Conservation (phyloP, 2,797 vertebrate species). For the Crocodylus rhombifer region DNA sequence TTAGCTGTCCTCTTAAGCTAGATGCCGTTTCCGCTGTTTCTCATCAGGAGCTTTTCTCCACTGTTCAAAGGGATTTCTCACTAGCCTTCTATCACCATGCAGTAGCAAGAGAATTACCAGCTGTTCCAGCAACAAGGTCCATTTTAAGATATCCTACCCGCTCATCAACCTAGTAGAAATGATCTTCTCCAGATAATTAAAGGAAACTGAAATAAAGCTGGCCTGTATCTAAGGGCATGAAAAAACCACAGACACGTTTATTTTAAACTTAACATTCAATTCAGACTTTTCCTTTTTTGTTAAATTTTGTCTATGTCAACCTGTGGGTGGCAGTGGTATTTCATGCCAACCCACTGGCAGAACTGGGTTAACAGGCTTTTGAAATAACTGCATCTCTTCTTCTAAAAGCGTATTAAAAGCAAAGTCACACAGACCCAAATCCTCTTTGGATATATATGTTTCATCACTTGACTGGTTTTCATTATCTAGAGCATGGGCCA, state of each 20-base stretch:
- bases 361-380: neutral
- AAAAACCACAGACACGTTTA: rapidly evolving
- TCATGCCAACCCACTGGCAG: neutral
- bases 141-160: rapidly evolving
- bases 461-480: slow-evolving; percentile 66
- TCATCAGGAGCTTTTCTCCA: too few species aligned
- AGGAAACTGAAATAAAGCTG: rapidly evolving
- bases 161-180: neutral
- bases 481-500: slow-evolving; percentile 42
- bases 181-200: rapidly evolving
- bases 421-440: neutral
- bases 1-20: neutral
- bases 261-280: rapidly evolving
- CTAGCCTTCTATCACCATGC: too few species aligned
- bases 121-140: neutral
- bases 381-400: neutral
- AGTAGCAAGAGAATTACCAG: neutral
- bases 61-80: too few species aligned
- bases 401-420: neutral
- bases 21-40: too few species aligned
- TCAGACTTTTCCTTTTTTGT: neutral
- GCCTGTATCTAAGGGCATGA: rapidly evolving
- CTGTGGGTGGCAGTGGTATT: neutral
- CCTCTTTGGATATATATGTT: slow-evolving; percentile 26
- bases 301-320: rapidly evolving